Base-by-base conservation (phyloP, 1,140 invertebrate species). In the Phymorhynchus buccinoides region DNA sequence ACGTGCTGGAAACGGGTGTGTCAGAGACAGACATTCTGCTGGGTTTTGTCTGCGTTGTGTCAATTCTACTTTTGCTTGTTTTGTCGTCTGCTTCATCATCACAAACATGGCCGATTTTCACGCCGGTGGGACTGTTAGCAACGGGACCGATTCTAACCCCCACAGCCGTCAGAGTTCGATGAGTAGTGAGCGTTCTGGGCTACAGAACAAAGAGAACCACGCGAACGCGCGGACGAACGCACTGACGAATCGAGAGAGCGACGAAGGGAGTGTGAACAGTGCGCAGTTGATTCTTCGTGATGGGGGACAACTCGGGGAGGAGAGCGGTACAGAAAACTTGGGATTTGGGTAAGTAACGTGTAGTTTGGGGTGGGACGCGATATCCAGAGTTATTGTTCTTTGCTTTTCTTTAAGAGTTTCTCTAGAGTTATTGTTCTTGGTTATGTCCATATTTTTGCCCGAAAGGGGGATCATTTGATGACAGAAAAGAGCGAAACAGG, bases 241-340 rank as follows among this genome's bases (percentile, higher is more conserved):
- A 42, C 75, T 78, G 75, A 42, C 75, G 27, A 18, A 52, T 9
- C 80, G 37, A 14, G 80, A 41, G 16, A 82, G 80, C 27, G 56
- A 82, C 27, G 35, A 6, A 9, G 62, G 80, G 32, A 73, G 83
- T 14, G 39, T 83, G 32, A 77, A 73, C 52, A 41, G 48, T 16
- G 22, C n/a, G 35, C 73, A 82, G 80, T 75, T 86, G 80, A 83
- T 86, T 44, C 73, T 86, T n/a, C 44, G 37, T 22, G 85, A 83
- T 22, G 85, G 85, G 18, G 73, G 48, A n/a, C n/a, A 66, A 7
- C 52, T 86, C 22, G 39, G 0, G 3, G 75, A 82, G 9, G 85
- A 86, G 56, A 86, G 85, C 66, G 62, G 71, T 35, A 86, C 85
- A 27, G 85, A 86, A n/a, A 62, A 80, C 35, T 22, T 30, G 1